Evolutionary conservation across 1,140 invertebrate genomes (phyloP).

Genomic region (Brachionus calyciflorus): DNA sequence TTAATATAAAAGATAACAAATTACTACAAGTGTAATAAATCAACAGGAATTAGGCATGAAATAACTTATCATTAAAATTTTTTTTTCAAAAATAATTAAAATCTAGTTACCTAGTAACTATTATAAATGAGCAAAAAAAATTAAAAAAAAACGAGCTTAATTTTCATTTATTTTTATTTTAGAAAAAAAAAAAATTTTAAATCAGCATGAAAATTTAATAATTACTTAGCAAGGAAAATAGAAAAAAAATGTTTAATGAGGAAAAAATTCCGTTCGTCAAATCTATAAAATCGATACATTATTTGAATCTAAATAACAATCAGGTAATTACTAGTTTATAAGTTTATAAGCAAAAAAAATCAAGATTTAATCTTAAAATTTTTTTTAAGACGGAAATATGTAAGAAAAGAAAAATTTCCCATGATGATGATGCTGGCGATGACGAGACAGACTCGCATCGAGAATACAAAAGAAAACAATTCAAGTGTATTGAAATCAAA

Average conservation of each 20-base stretch:
- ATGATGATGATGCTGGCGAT: no score
- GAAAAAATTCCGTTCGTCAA: constrained; percentile 26
- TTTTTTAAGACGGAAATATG: no score
- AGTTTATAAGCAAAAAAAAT: no score
- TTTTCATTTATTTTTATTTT: constrained; percentile 18
- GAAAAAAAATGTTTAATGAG: constrained; percentile 16
- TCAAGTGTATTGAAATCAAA: no score
- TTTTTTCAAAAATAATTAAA: background rate
- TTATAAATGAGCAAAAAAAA: no score
- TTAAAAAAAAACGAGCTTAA: constrained; percentile 1
- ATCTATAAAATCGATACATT: background rate
- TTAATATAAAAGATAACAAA: constrained; percentile 18
- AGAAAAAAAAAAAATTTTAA: background rate
- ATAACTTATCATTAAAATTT: constrained; percentile 29
- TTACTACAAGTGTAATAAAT: constrained; percentile 28
- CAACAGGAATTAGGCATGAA: constrained; percentile 36
- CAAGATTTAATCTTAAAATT: no score
- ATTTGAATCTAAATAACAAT: background rate
- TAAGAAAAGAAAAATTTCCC: no score
- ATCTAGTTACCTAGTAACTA: constrained; percentile 24
- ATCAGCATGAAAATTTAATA: constrained; percentile 1
- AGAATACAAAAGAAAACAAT: no score
- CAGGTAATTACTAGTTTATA: background rate
- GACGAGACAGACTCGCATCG: no score
- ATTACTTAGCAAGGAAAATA: background rate